Conservation (phyloP, 2,113 vertebrate genomes). For the Pluvialis apricaria region DNA sequence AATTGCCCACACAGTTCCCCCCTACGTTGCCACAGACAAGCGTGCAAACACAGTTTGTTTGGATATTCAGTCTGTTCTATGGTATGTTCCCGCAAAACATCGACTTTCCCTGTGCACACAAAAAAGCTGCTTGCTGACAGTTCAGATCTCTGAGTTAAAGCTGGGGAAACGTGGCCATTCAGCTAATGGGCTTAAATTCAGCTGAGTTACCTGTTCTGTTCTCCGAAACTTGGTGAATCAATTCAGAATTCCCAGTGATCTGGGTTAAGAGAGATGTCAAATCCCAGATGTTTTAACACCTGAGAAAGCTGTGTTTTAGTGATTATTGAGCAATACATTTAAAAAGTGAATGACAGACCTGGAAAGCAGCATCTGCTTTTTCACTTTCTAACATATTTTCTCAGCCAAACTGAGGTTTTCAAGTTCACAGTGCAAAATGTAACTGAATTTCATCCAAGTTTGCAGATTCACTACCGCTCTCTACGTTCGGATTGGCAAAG, state of each 20-base stretch:
- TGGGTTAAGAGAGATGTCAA: slow-evolving; percentile 1
- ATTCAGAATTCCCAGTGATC: slow-evolving; percentile 22
- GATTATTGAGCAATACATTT: slow-evolving; percentile 37
- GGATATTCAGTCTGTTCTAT: background rate
- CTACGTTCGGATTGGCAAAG: slow-evolving; percentile 4
- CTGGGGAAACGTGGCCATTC: background rate
- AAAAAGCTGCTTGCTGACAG: background rate
- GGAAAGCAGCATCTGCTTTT: slow-evolving; percentile 65
- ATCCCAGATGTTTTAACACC: slow-evolving; percentile 53
- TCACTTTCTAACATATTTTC: slow-evolving; percentile 56
- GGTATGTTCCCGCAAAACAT: background rate
- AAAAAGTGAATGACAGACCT: slow-evolving; percentile 63
- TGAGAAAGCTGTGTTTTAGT: slow-evolving; percentile 25
- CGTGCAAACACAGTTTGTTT: background rate
- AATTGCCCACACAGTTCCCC: background rate
- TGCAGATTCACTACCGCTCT: slow-evolving; percentile 14
- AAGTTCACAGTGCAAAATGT: slow-evolving; percentile 60
- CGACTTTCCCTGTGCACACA: background rate
- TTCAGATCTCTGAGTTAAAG: background rate
- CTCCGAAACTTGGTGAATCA: background rate
- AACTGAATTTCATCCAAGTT: slow-evolving; percentile 51
- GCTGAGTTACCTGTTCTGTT: background rate
- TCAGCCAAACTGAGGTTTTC: slow-evolving; percentile 53
- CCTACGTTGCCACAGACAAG: background rate
- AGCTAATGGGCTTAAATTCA: slow-evolving; percentile 21